Conservation (phyloP, 2,888 invertebrate genomes). For the Sycophila texana region DNA sequence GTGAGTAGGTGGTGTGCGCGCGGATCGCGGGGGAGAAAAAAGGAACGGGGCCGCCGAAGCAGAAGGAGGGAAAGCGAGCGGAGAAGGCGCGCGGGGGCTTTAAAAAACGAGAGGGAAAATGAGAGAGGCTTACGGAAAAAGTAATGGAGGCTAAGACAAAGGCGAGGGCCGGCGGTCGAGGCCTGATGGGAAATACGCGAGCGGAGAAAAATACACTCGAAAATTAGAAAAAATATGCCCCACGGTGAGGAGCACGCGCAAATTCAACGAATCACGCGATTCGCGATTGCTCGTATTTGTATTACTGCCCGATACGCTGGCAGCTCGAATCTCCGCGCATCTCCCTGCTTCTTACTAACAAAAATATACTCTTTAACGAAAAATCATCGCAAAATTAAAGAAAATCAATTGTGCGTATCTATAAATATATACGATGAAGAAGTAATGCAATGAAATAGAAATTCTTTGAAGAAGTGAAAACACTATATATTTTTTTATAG, state of each 20-base stretch:
- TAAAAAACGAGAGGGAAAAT: slow-evolving; percentile 58
- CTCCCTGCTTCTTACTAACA: no score
- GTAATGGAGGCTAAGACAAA: slow-evolving; percentile 51
- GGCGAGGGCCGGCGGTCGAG: slow-evolving; percentile 41
- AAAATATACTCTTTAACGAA: not conserved
- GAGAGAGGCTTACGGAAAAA: slow-evolving; percentile 47
- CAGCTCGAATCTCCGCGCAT: no score
- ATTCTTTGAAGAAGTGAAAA: no score
- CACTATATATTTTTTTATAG: no score
- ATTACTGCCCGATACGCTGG: no score
- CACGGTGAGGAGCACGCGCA: no score
- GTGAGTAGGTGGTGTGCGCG: not conserved
- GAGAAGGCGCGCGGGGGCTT: slow-evolving; percentile 55
- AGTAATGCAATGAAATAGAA: no score
- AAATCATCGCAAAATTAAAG: not conserved
- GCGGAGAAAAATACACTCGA: slow-evolving; percentile 3
- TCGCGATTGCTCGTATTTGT: no score
- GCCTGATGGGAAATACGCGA: slow-evolving; percentile 10
- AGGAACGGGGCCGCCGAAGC: not conserved
- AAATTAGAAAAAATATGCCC: slow-evolving; percentile 14
- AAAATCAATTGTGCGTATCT: no score
- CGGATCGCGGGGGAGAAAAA: not conserved
- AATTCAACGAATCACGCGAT: no score
- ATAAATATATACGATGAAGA: no score
- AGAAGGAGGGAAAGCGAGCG: slow-evolving; percentile 50